A percentile compares a stretch with the other conserved stretches of the same genome.
Evolutionary conservation across 1,140 invertebrate species (phyloP).

Genomic region (Paramacrobiotus metropolitanus): DNA sequence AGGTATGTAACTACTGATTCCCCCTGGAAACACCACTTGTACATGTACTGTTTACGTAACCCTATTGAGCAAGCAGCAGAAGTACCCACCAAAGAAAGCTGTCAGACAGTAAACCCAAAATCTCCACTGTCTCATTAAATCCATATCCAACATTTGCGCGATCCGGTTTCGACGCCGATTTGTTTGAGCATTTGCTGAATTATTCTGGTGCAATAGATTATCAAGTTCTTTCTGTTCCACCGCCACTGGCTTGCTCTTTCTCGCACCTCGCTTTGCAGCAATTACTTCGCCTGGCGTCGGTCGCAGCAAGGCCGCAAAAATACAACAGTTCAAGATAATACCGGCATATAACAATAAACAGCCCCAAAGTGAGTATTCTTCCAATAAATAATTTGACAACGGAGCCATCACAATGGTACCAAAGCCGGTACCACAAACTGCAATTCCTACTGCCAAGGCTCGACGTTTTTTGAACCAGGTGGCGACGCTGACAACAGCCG

Average conservation of each 20-base stretch:
- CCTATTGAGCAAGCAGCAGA: not conserved
- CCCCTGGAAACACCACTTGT: not conserved
- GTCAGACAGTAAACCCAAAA: not conserved
- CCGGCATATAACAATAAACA: not conserved
- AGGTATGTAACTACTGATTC: not conserved
- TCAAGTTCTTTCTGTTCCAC: not conserved
- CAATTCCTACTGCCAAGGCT: constrained; percentile 72
- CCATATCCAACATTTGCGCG: not conserved
- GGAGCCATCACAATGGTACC: constrained; percentile 63
- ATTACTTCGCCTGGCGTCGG: not conserved
- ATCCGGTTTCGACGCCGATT: not conserved
- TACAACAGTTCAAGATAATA: constrained; percentile 4
- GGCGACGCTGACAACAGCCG: constrained; percentile 76
- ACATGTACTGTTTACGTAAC: not conserved
- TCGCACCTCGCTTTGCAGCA: not conserved
- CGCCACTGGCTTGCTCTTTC: not conserved
- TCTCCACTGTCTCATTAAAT: constrained; percentile 1
- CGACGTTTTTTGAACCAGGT: constrained; percentile 76
- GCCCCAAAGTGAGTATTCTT: constrained; percentile 22
- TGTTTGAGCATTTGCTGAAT: not conserved
- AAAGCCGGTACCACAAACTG: constrained; percentile 69
- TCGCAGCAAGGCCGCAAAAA: constrained; percentile 6
- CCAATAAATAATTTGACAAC: constrained; percentile 38
- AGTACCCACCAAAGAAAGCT: not conserved
- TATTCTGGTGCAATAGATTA: not conserved